Evolutionary conservation across 2,113 vertebrate genomes (phyloP).

Genomic region (Syngnathus scovelli): DNA sequence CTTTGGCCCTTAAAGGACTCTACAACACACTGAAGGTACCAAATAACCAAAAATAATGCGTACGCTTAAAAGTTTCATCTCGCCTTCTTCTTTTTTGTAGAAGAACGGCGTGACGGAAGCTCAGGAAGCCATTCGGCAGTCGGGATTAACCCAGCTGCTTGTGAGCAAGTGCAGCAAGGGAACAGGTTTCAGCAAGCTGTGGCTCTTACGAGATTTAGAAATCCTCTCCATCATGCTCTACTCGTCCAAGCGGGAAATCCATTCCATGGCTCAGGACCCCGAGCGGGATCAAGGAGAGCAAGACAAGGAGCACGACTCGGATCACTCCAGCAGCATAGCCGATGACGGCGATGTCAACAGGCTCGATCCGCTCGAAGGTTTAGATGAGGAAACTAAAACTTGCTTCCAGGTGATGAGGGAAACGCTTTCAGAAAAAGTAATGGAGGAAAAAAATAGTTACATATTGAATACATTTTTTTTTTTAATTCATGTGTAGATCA

Average conservation of each 20-base stretch:
- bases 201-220: slow-evolving; percentile 93
- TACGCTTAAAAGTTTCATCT: not conserved
- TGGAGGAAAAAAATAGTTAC: not conserved
- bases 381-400: slow-evolving; percentile 94
- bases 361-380: slow-evolving; percentile 85
- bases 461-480: not conserved
- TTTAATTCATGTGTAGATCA: slow-evolving; percentile 73
- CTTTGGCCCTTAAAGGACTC: slow-evolving; percentile 88
- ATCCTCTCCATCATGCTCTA: slow-evolving; percentile 96
- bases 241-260: slow-evolving; percentile 90
- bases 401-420: slow-evolving; percentile 83
- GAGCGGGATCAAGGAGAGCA: slow-evolving; percentile 75
- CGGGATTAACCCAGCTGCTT: slow-evolving; percentile 85
- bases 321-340: slow-evolving; percentile 68
- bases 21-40: slow-evolving; percentile 89
- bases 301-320: slow-evolving; percentile 79
- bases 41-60: not conserved
- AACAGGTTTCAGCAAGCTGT: slow-evolving; percentile 96
- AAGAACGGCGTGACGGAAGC: slow-evolving; percentile 81
- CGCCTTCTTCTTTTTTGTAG: slow-evolving; percentile 55
- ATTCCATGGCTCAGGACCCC: slow-evolving; percentile 75
- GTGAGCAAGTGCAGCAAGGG: slow-evolving; percentile 97
- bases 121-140: slow-evolving; percentile 81
- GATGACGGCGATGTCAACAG: slow-evolving; percentile 76
- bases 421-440: not conserved